Base-by-base conservation (phyloP, 2,888 invertebrate genomes). In the Fragum whitleyi region DNA sequence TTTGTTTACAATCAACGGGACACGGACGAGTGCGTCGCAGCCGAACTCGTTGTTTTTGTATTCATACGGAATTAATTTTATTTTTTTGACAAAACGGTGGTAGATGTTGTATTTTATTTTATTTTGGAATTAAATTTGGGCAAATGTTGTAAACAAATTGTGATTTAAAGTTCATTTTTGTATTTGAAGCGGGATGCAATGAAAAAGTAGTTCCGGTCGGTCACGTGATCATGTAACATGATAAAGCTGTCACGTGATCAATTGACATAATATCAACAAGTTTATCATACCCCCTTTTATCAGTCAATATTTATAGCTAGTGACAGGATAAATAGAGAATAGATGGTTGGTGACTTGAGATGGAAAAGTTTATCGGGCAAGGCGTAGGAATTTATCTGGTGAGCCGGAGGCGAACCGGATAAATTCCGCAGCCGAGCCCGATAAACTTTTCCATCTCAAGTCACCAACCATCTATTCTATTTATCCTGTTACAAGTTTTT, bases 311-410 rank as follows among this genome's bases (percentile, higher is more conserved):
- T 19, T 47, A 19, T 47, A 47, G 47, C 14, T 9, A 14, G 47
- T 47, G 47, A 47, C 47, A 47, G 47, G 47, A 47, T 47, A 47
- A 47, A 47, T n/a, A n/a, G n/a, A n/a, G n/a, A n/a, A n/a, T n/a
- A n/a, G n/a, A n/a, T n/a, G n/a, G n/a, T n/a, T n/a, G n/a, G n/a
- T n/a, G n/a, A n/a, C n/a, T n/a, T n/a, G n/a, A n/a, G n/a, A n/a
- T n/a, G n/a, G n/a, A n/a, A n/a, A n/a, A n/a, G n/a, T n/a, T n/a
- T n/a, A n/a, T n/a, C n/a, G n/a, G n/a, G n/a, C n/a, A n/a, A n/a
- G n/a, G n/a, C n/a, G n/a, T n/a, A n/a, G n/a, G n/a, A n/a, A n/a
- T n/a, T n/a, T n/a, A n/a, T n/a, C n/a, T n/a, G n/a, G n/a, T n/a
- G n/a, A n/a, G n/a, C n/a, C n/a, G n/a, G n/a, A n/a, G n/a, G n/a